A percentile compares a stretch with the other conserved stretches of the same genome.
phyloP scores from a whole-genome alignment of 2,797 vertebrate genomes.

The Sebastes steindachneri region DNA sequence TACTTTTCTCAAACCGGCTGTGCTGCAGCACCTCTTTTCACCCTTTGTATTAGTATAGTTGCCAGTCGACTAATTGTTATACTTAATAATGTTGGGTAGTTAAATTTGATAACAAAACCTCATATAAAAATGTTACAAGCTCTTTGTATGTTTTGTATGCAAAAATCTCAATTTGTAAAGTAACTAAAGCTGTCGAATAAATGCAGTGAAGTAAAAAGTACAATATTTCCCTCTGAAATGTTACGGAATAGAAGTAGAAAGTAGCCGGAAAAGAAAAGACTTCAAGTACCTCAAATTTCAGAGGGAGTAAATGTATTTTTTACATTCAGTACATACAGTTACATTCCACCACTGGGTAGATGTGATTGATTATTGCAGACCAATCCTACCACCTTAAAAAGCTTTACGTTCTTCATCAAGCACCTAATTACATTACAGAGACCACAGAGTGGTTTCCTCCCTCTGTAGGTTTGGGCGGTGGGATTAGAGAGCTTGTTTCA shows the following conservation, averaged over 20 bases:
- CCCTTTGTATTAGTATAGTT: neutral
- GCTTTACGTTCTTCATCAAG: slow-evolving; percentile 15
- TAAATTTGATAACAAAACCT: neutral
- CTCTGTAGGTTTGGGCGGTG: slow-evolving; percentile 7
- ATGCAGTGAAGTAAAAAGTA: neutral
- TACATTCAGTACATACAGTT: too few relatives aligned
- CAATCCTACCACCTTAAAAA: slow-evolving; percentile 4
- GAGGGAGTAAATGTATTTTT: neutral
- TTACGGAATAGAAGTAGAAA: neutral
- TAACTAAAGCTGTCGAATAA: neutral
- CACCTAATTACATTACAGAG: slow-evolving; percentile 36
- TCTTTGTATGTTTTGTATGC: neutral
- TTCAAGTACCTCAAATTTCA: neutral
- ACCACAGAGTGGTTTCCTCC: slow-evolving; percentile 1
- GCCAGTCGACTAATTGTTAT: neutral
- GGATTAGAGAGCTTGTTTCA: slow-evolving; percentile 32
- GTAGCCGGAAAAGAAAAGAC: neutral
- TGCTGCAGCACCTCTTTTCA: too few relatives aligned
- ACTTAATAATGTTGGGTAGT: neutral
- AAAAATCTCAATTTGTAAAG: neutral
- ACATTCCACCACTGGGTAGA: neutral
- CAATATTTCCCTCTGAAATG: neutral
- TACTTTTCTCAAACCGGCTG: too few relatives aligned
- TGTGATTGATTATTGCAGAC: slow-evolving; percentile 20
- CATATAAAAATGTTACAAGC: neutral